Percentiles rank a stretch among this genome's conserved stretches.
These are phyloP conservation scores for Smittia aterrima DNA, from an alignment of 2,888 invertebrate genomes.

Conservation along the genomic window DNA sequence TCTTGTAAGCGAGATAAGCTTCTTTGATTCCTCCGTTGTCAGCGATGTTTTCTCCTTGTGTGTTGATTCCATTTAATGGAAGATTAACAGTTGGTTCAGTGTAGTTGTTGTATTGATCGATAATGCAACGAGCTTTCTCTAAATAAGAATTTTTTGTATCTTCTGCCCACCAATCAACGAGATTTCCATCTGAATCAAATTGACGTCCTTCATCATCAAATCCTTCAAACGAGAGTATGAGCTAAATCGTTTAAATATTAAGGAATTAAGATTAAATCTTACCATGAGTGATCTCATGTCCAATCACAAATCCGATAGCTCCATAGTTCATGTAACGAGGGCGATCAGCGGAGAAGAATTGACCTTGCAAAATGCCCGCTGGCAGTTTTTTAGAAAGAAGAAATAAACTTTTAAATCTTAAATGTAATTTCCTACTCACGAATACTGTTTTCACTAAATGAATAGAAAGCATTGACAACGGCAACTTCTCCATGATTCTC, in stretches of 20 bases:
- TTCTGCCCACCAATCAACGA: slow-evolving; percentile 90
- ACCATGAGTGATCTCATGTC: slow-evolving; percentile 91
- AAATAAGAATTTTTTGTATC: slow-evolving; percentile 77
- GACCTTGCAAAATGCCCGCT: slow-evolving; percentile 88
- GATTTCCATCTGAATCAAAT: slow-evolving; percentile 55
- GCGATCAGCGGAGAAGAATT: slow-evolving; percentile 83
- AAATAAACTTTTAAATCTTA: too few species aligned
- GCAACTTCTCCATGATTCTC: slow-evolving; percentile 55
- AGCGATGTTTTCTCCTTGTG: slow-evolving; percentile 92
- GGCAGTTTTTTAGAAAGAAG: slow-evolving; percentile 82
- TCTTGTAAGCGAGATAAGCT: slow-evolving; percentile 79
- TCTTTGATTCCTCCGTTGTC: slow-evolving; percentile 90
- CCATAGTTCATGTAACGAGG: slow-evolving; percentile 92
- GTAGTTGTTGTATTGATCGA: slow-evolving; percentile 90
- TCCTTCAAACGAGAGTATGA: too few species aligned
- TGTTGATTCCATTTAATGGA: slow-evolving; percentile 83
- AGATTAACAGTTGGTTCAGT: slow-evolving; percentile 73
- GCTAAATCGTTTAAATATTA: too few species aligned
- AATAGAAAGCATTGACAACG: slow-evolving; percentile 64
- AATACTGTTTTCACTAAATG: slow-evolving; percentile 66
- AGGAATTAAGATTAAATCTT: too few species aligned
- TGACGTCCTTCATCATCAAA: slow-evolving; percentile 49
- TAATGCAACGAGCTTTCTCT: slow-evolving; percentile 83
- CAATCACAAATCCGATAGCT: slow-evolving; percentile 87
- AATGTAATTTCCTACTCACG: too few species aligned